Conservation (phyloP, 2,797 vertebrate species). For the Australoheros facetus region DNA sequence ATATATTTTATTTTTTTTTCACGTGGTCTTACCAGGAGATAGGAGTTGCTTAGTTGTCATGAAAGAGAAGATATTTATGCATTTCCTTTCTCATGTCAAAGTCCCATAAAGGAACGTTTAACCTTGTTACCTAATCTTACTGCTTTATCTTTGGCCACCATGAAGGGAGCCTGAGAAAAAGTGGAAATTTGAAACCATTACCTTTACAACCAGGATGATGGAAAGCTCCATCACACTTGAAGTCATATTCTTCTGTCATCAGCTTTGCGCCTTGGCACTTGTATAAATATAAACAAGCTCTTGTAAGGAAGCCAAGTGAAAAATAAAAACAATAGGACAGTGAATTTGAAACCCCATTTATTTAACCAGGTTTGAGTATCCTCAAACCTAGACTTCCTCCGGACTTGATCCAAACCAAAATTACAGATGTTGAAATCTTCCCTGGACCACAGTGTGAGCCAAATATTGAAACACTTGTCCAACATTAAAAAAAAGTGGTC, state of each 20-base stretch:
- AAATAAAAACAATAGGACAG: not conserved
- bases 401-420: not conserved
- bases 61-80: not conserved
- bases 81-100: not conserved
- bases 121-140: not conserved
- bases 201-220: not conserved
- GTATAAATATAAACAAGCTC: not conserved
- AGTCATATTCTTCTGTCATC: not conserved
- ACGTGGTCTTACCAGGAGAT: not conserved
- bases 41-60: not conserved
- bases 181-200: not conserved
- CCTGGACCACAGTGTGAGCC: not conserved
- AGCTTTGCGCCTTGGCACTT: not conserved
- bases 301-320: not conserved
- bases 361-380: not conserved
- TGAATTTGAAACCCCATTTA: not conserved
- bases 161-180: not conserved
- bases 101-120: not conserved
- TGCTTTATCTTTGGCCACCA: not conserved
- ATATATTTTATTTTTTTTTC: not conserved
- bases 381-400: not conserved
- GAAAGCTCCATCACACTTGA: not conserved
- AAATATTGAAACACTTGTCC: not conserved
- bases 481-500: not conserved
- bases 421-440: not conserved